A percentile compares a stretch with the other conserved stretches of the same genome.
These are phyloP conservation scores for Upupa epops DNA, from an alignment of 2,113 vertebrate species.

Conservation along the genomic window DNA sequence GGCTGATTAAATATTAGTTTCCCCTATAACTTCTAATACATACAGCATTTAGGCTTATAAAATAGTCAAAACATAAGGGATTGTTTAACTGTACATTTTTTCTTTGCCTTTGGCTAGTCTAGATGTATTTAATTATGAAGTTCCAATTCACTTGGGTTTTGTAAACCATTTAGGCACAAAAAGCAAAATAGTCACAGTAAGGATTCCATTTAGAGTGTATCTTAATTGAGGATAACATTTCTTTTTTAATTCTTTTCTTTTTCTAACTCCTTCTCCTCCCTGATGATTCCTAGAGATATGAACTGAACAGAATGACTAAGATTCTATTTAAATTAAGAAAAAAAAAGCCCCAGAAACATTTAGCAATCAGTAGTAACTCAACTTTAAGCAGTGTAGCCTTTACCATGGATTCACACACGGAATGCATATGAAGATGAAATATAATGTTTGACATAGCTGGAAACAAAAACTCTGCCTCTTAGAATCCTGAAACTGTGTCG, in stretches of 20 bases:
- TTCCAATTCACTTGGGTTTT: slow-evolving; percentile 48
- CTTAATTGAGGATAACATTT: background rate
- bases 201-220: background rate
- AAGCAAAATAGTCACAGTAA: slow-evolving; percentile 10
- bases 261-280: background rate
- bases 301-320: background rate
- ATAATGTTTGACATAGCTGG: background rate
- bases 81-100: background rate
- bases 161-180: slow-evolving; percentile 39
- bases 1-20: slow-evolving; percentile 43
- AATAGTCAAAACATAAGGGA: background rate
- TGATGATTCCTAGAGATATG: background rate
- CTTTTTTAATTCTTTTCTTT: background rate
- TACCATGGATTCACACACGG: background rate
- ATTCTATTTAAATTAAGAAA: background rate
- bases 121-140: slow-evolving; percentile 39
- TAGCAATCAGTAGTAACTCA: background rate
- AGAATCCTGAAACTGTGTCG: background rate
- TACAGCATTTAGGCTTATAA: slow-evolving; percentile 34
- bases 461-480: background rate
- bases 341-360: background rate
- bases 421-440: background rate
- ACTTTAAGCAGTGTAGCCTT: background rate
- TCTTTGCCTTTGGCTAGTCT: slow-evolving; percentile 46
- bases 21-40: background rate